Base-by-base conservation (phyloP, 1,140 invertebrate species). In the Drosophila kanapiae region DNA sequence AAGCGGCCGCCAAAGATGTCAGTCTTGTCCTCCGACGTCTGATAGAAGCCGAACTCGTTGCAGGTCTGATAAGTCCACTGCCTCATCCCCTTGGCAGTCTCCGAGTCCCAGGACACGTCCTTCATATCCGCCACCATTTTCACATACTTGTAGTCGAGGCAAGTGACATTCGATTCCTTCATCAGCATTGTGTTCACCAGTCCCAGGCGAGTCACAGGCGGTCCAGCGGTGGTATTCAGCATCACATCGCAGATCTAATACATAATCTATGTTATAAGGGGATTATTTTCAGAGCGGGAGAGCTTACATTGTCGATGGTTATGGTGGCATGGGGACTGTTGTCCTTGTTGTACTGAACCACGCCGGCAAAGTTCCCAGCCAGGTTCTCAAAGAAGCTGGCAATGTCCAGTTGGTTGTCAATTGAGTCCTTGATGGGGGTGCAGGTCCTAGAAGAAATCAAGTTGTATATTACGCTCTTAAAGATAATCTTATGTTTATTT, bases 31-130 rank as follows among this genome's bases (percentile, higher is more conserved):
- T 96, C 95, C 0, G 98, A 98, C 0, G 97, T 97, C 94, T 99
- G 98, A 93, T 96, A 99, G 90, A 98, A 99, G 27, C 98, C 98
- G 93, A 99, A 99, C 93, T 99, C 98, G 16, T 96, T 97, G 92
- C 98, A 99, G 0, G 98, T 98, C 93, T 99, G 98, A 91, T 98
- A 99, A n/a, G 95, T 96, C 98, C 98, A 99, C 88, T 98, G 97
- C 1, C 97, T 95, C 68, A 94, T 95, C 91, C 95, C 96, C 93
- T 95, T 94, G 4, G 94, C 92, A 53, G 82, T 88, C 51, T 94
- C 93, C 27, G 94, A 94, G n/a, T 94, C 91, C 96, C 96, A 98
- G 1, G 94, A 94, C n/a, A 94, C 93, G 67, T 97, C 95, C 75
- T 94, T 94, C 88, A 98, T 92, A 51, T 96, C 94, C 6, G 95